A percentile compares a stretch with the other conserved stretches of the same genome.
Evolutionary conservation across 2,888 invertebrate genomes (phyloP).

Genomic region (Antitype chi): DNA sequence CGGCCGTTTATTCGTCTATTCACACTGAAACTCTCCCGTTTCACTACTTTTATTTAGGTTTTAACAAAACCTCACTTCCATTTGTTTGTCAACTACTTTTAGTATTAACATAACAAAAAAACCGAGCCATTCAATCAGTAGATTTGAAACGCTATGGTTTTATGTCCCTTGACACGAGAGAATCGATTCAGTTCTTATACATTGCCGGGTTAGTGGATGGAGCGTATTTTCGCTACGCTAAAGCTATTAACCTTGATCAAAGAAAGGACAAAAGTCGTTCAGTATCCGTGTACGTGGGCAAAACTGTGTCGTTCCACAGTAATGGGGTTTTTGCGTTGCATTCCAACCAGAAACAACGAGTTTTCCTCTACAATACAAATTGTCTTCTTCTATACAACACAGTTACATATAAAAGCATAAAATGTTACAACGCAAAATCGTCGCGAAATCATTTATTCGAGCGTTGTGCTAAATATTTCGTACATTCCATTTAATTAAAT

Average conservation of each 20-base stretch:
- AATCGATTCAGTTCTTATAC: constrained; percentile 52
- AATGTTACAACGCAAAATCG: constrained; percentile 36
- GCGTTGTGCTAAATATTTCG: constrained; percentile 45
- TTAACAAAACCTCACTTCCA: constrained; percentile 40
- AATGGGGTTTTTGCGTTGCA: constrained; percentile 75
- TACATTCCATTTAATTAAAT: constrained; percentile 60
- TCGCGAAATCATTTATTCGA: constrained; percentile 47
- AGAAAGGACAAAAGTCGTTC: constrained; percentile 69
- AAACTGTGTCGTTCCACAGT: constrained; percentile 68
- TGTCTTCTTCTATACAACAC: constrained; percentile 21
- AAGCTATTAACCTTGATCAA: constrained; percentile 77
- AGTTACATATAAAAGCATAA: constrained; percentile 33
- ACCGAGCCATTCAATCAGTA: constrained; percentile 35
- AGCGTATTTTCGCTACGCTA: constrained; percentile 70
- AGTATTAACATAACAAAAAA: constrained; percentile 32
- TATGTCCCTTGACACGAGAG: constrained; percentile 27
- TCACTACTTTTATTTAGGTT: constrained; percentile 41
- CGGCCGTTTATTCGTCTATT: constrained; percentile 53
- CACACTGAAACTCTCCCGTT: constrained; percentile 36
- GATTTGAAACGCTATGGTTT: constrained; percentile 45
- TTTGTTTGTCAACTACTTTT: constrained; percentile 57
- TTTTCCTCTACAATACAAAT: constrained; percentile 40
- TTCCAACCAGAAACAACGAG: constrained; percentile 56
- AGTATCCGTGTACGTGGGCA: constrained; percentile 57
- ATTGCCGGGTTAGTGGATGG: constrained; percentile 68